Base-by-base conservation (phyloP, 2,888 invertebrate species). In the Lithophane ornitopus region DNA sequence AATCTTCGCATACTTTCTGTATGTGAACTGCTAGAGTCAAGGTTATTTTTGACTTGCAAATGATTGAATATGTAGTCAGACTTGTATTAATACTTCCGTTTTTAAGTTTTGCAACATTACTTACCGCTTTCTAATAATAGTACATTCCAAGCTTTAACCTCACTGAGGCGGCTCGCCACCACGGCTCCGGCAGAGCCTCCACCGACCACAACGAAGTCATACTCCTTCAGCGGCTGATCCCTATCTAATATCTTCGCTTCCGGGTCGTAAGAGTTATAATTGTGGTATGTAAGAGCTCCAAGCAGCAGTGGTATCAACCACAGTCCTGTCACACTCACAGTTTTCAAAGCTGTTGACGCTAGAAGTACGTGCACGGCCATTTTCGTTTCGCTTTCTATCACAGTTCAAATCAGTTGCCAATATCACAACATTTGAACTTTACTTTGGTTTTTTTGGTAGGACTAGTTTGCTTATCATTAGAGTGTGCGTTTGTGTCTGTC, bases 121-220 rank as follows among this genome's bases (percentile, higher is more conserved):
- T 91, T 89, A 96, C 96, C 96, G 62, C 98, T 98, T 94, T 99
- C 99, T 69, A 99, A 93, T 11, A 99, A 95, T 49, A 99, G 96
- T 0, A 98, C 97, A 82, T 97, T 98, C 98, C 98, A 98, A 62
- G 97, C 96, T 9, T 97, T 97, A 61, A 98, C 95, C 93, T 98
- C 98, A 26, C 98, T 98, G 65, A 98, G 94, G 28, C 99, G 97
- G 90, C 97, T 98, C 14, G 99, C 98, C 2, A 99, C 97, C 2
- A 99, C 99, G 0, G 99, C 98, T 0, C 99, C 99, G 0, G 99
- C 99, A 0, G 98, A 98, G 1, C 99, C 99, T 3, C 98, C 98
- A 6, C 99, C 99, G 8, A 99, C 97, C 2, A 98, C 97, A 44
- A 99, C 97, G 90, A 98, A 98, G 91, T 99, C 99, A 91, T 99